phyloP scores from a whole-genome alignment of 2,797 vertebrate genomes.

The Neomorphus geoffroyi region DNA sequence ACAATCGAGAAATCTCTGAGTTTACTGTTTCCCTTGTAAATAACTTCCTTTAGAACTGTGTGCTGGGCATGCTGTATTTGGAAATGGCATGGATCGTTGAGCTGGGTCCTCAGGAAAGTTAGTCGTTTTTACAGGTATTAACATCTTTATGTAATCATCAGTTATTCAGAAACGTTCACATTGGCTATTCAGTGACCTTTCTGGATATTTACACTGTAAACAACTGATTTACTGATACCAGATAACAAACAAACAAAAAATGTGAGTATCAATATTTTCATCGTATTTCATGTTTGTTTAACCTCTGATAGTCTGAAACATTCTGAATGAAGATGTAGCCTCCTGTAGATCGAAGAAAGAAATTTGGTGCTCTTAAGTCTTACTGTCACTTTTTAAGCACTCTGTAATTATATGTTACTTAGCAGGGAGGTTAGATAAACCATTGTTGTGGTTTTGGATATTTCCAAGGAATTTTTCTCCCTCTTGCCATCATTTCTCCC shows the following conservation, averaged over 20 bases:
- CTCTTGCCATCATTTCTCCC: no score
- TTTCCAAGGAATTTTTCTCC: no score
- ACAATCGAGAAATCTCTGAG: neutral
- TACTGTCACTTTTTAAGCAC: neutral
- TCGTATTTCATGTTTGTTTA: neutral
- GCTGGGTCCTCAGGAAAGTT: neutral
- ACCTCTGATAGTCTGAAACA: neutral
- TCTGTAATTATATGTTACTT: conserved; percentile 18
- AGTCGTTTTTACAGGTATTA: neutral
- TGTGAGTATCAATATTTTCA: neutral
- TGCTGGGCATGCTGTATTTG: neutral
- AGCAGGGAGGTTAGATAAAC: neutral
- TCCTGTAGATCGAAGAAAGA: neutral
- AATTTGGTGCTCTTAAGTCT: neutral
- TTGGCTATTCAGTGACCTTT: neutral
- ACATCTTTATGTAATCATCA: neutral
- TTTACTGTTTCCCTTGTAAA: neutral
- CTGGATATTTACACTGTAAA: neutral
- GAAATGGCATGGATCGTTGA: neutral
- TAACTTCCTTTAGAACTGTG: neutral
- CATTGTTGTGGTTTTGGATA: no score
- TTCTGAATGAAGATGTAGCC: neutral
- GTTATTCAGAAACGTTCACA: neutral
- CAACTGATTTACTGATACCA: neutral
- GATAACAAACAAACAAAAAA: neutral